Conservation (phyloP, 2,888 invertebrate species). For the Lathronympha strigana region DNA sequence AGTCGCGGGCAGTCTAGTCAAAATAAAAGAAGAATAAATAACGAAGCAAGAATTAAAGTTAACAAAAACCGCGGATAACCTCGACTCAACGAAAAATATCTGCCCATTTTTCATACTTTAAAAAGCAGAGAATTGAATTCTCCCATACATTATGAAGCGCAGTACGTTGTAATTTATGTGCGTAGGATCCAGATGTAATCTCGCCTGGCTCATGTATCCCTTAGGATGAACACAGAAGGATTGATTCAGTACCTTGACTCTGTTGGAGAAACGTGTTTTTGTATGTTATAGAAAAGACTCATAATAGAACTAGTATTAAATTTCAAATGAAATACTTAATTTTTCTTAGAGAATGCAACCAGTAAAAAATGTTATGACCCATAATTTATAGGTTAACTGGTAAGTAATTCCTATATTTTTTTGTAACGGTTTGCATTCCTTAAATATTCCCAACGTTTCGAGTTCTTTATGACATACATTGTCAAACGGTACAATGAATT, state of each 20-base stretch:
- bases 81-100: slow-evolving; percentile 7
- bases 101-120: slow-evolving; percentile 32
- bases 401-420: too few species aligned
- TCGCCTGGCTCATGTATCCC: slow-evolving; percentile 47
- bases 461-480: too few species aligned
- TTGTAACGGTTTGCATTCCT: too few species aligned
- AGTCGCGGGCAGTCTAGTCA: too few species aligned
- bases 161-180: slow-evolving; percentile 50
- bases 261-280: not conserved
- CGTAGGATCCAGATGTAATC: slow-evolving; percentile 59
- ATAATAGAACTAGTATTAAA: too few species aligned
- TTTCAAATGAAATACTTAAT: too few species aligned
- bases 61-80: slow-evolving; percentile 10
- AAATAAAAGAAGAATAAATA: not conserved
- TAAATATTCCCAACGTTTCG: too few species aligned
- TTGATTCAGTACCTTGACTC: slow-evolving; percentile 4
- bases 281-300: too few species aligned
- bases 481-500: too few species aligned
- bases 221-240: slow-evolving; percentile 17
- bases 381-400: too few species aligned
- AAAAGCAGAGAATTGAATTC: slow-evolving; percentile 34
- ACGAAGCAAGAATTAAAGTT: not conserved
- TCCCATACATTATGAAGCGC: slow-evolving; percentile 37
- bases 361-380: too few species aligned
- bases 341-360: too few species aligned